Percentiles rank a stretch among this genome's conserved stretches.
phyloP scores from a whole-genome alignment of 2,888 invertebrate genomes.

The Bombylius major region DNA sequence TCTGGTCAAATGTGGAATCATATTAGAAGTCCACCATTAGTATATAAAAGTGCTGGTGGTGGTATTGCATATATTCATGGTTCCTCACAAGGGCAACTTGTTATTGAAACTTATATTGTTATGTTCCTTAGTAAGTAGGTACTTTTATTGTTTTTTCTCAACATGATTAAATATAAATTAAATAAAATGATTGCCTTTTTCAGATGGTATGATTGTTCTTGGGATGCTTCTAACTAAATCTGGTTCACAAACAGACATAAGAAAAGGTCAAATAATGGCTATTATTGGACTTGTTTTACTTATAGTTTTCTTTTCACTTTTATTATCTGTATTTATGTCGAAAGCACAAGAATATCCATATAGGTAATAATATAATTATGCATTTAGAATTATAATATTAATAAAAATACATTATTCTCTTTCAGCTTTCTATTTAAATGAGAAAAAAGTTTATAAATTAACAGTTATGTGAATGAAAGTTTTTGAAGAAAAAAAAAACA shows the following conservation, averaged over 20 bases:
- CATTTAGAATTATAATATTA: neutral
- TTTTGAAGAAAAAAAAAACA: no score
- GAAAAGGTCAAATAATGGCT: slow-evolving; percentile 74
- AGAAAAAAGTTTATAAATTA: neutral
- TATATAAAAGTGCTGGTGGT: slow-evolving; percentile 84
- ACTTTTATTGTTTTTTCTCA: slow-evolving; percentile 30
- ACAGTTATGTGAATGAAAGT: no score
- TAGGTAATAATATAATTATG: slow-evolving; percentile 46
- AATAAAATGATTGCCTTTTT: neutral
- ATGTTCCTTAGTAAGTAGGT: slow-evolving; percentile 90
- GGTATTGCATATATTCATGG: slow-evolving; percentile 89
- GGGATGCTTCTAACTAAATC: slow-evolving; percentile 95
- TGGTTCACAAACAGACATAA: slow-evolving; percentile 58
- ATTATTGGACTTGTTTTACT: slow-evolving; percentile 78
- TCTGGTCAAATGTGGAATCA: slow-evolving; percentile 99
- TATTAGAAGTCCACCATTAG: slow-evolving; percentile 92
- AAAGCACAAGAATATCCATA: slow-evolving; percentile 99
- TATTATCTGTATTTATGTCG: slow-evolving; percentile 90
- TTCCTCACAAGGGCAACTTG: slow-evolving; percentile 92
- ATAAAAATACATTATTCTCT: neutral
- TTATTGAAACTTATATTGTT: slow-evolving; percentile 95
- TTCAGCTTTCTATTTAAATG: neutral
- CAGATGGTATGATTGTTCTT: slow-evolving; percentile 83
- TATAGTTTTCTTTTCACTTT: slow-evolving; percentile 89
- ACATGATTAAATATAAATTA: neutral